Percentiles rank a stretch among this genome's conserved stretches.
Evolutionary conservation across 2,113 vertebrate genomes (phyloP).

Genomic region (Leucosticte australis): DNA sequence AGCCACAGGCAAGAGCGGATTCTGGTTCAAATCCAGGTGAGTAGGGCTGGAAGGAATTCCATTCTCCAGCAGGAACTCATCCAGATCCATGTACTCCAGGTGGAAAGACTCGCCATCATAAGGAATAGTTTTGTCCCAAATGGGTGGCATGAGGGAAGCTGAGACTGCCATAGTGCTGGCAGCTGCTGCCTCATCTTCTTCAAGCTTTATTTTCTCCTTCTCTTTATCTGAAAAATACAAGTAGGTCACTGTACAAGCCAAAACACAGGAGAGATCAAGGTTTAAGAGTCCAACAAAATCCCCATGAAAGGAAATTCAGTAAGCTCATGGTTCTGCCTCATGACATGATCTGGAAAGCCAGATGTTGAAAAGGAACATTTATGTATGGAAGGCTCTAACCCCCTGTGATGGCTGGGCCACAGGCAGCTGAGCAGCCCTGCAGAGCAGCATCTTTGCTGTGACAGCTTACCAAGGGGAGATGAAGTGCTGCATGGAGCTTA

Average conservation of each 20-base stretch:
- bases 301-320: not conserved
- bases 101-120: slow-evolving; percentile 97
- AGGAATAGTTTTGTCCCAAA: slow-evolving; percentile 98
- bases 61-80: slow-evolving; percentile 97
- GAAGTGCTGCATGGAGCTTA: not conserved
- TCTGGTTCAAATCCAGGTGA: slow-evolving; percentile 81
- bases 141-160: slow-evolving; percentile 93
- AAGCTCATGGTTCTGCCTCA: not conserved
- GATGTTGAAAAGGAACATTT: not conserved
- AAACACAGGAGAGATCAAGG: not conserved
- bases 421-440: not conserved
- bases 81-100: slow-evolving; percentile 98
- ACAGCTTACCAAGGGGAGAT: not conserved
- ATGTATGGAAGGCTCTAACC: not conserved
- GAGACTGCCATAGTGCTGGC: slow-evolving; percentile 84
- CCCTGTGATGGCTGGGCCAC: not conserved
- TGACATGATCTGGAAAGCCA: not conserved
- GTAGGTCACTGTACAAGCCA: slow-evolving; percentile 42
- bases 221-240: slow-evolving; percentile 80
- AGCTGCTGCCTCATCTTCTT: slow-evolving; percentile 80
- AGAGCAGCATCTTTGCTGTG: not conserved
- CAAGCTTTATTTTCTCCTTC: slow-evolving; percentile 81
- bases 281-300: not conserved
- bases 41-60: slow-evolving; percentile 88
- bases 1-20: slow-evolving; percentile 78